Percentiles rank a stretch among this genome's conserved stretches.
These are phyloP conservation scores for Temnothorax curvispinosus DNA, from an alignment of 1,140 invertebrate genomes.

Conservation along the genomic window DNA sequence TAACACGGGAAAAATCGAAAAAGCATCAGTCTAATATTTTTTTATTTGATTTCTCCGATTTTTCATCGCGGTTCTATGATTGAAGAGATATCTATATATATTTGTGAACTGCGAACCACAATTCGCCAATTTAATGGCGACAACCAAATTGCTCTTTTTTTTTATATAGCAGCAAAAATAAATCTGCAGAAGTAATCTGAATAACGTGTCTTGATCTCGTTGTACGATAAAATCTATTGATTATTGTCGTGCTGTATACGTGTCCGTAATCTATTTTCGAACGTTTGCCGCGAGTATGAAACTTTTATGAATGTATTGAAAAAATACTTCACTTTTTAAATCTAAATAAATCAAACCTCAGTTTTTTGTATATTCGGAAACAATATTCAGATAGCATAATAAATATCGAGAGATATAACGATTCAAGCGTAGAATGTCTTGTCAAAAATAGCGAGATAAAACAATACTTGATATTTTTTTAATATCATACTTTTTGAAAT, in stretches of 20 bases:
- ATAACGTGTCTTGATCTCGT: neutral
- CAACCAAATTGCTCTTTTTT: neutral
- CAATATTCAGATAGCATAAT: neutral
- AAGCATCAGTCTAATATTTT: neutral
- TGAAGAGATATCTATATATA: neutral
- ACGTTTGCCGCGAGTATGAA: neutral
- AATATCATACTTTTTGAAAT: neutral
- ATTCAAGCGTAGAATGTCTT: neutral
- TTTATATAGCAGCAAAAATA: neutral
- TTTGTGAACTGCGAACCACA: slow-evolving; percentile 29
- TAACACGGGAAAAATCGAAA: neutral
- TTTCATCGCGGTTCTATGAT: neutral
- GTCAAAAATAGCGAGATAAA: neutral
- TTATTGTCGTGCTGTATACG: neutral
- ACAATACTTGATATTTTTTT: neutral
- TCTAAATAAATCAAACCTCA: neutral
- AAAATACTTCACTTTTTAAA: neutral
- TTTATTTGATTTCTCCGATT: slow-evolving; percentile 1
- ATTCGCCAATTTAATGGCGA: slow-evolving; percentile 6
- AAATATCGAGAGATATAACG: slow-evolving; percentile 1
- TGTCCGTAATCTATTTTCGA: slow-evolving; percentile 9
- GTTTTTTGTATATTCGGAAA: neutral
- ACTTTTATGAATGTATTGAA: slow-evolving; percentile 28
- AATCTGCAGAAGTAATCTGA: slow-evolving; percentile 17
- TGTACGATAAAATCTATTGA: neutral